Base-by-base conservation (phyloP, 1,140 invertebrate genomes). In the Cydia splendana region DNA sequence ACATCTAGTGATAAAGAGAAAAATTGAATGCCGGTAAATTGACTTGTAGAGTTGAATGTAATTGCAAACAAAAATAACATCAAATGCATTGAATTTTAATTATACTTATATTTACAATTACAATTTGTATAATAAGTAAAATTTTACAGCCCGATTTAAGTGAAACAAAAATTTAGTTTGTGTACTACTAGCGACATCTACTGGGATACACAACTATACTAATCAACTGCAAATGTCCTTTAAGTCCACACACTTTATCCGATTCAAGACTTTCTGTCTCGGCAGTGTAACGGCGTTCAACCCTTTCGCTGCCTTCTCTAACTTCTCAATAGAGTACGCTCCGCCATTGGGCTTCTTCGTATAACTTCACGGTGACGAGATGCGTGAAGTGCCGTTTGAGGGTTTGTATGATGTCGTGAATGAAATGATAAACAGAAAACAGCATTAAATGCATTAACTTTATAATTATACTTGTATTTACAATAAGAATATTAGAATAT, bases 271-370 rank as follows among this genome's bases (percentile, higher is more conserved):
- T 65, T 84, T 94, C 9, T 92, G 81, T 80, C 88, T 91, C n/a
- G n/a, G 2, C 74, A 15, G n/a, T n/a, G n/a, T n/a, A 15, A 92
- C 89, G 2, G 82, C 77, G 82, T 96, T 96, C 0, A 95, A 89
- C 3, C 84, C 85, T 77, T 93, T 93, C 20, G 95, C 88, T 15
- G 88, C 86, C 10, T 91, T 88, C 82, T 94, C 95, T 85, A 95
- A 94, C 30, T 90, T 84, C 2, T 95, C 90, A 2, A 82, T 77
- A 51, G 92, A 91, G 77, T 94, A 93, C 9, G 84, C 84, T 20
- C 87, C 81, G 65, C 89, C 87, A 77, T 95, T 95, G 4, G 94
- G 98, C 95, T 88, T 98, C 97, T 82, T 97, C 95, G 71, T 96
- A 94, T 28, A 98, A 88, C 86, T 96, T 96, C 69, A 96, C 95